Conservation (phyloP, 37 sponge, comb jelly and placozoan genomes). For the Haliclona indistincta region DNA sequence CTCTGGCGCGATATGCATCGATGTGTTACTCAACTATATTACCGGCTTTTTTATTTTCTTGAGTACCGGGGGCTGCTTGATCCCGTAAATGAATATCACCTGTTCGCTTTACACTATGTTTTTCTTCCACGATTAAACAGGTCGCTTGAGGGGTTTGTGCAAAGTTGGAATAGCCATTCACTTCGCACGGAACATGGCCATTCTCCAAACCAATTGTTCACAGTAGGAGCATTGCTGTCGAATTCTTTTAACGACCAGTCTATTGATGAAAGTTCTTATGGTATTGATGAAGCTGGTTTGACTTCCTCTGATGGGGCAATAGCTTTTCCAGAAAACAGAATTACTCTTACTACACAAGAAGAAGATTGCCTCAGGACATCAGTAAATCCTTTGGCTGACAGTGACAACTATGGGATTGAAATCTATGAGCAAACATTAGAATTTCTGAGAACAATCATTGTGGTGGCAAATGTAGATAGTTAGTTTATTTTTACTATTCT, state of each 20-base stretch:
- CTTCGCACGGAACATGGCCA: conserved; percentile 36
- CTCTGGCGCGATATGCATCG: conserved; percentile 57
- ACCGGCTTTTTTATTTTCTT: conserved; percentile 55
- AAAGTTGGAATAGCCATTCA: conserved; percentile 54
- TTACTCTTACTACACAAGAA: too few species aligned
- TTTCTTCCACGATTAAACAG: conserved; percentile 43
- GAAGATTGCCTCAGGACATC: too few species aligned
- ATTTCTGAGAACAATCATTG: too few species aligned
- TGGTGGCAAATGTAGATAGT: too few species aligned
- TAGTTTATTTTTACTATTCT: too few species aligned
- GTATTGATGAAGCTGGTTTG: conserved; percentile 1
- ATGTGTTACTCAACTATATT: conserved; percentile 50
- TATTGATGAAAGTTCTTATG: conserved; percentile 16
- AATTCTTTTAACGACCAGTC: background rate
- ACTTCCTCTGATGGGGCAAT: background rate
- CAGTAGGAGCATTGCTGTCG: conserved; percentile 6
- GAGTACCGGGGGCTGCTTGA: conserved; percentile 33
- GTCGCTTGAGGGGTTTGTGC: conserved; percentile 28
- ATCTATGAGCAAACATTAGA: too few species aligned
- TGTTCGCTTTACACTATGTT: conserved; percentile 54
- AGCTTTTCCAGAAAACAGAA: too few species aligned
- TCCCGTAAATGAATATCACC: conserved; percentile 25
- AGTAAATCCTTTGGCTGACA: too few species aligned
- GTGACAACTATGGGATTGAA: too few species aligned
- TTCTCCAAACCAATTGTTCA: conserved; percentile 22